phyloP scores from a whole-genome alignment of 2,113 vertebrate species.

The Zapus hudsonius region DNA sequence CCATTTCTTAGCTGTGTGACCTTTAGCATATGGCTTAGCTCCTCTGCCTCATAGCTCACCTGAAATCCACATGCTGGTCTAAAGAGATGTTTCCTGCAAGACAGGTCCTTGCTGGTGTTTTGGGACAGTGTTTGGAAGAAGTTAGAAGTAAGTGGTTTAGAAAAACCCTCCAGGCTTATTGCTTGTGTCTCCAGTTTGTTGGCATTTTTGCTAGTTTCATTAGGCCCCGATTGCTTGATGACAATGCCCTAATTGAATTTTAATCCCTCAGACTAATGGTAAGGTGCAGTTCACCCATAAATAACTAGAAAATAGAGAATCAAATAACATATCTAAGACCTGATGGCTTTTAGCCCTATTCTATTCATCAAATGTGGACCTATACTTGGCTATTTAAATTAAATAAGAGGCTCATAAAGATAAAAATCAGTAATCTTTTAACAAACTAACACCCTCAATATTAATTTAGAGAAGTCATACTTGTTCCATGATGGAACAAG shows the following conservation, averaged over 20 bases:
- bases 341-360: neutral
- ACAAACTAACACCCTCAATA: neutral
- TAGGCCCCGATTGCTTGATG: neutral
- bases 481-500: neutral
- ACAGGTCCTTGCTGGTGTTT: neutral
- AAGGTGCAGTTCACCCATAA: neutral
- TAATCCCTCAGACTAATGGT: neutral
- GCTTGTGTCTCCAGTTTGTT: neutral
- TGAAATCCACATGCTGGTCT: neutral
- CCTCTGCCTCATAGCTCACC: neutral
- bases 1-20: neutral
- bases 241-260: neutral
- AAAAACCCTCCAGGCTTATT: neutral
- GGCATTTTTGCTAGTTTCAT: neutral
- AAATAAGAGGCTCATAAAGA: neutral
- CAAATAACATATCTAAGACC: neutral
- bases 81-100: neutral
- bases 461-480: neutral
- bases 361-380: fast-evolving
- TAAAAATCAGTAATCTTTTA: neutral
- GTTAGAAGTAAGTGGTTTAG: neutral
- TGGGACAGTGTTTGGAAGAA: neutral
- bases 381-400: neutral
- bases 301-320: neutral
- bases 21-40: neutral